Percentiles rank a stretch among this genome's conserved stretches.
These are phyloP conservation scores for Xiphophorus hellerii DNA, from an alignment of 2,113 vertebrate species.

Conservation along the genomic window DNA sequence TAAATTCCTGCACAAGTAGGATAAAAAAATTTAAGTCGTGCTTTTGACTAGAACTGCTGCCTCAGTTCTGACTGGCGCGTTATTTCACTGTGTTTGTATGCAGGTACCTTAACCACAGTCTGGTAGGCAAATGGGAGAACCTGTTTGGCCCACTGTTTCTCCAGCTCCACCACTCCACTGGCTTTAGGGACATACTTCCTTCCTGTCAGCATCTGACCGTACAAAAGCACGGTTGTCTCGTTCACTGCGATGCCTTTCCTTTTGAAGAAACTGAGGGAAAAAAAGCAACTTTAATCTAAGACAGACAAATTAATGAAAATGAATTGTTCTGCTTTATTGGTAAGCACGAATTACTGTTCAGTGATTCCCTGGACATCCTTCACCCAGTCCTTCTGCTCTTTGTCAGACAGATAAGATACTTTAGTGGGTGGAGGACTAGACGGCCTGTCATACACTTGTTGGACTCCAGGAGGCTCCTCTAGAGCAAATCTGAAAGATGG, in stretches of 20 bases:
- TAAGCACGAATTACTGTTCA: constrained; percentile 85
- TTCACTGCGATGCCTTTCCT: constrained; percentile 94
- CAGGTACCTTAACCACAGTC: constrained; percentile 88
- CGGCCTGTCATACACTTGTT: constrained; percentile 84
- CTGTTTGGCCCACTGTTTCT: constrained; percentile 98
- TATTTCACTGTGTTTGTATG: background rate
- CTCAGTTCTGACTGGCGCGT: background rate
- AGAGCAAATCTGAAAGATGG: constrained; percentile 83
- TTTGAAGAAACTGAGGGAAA: constrained; percentile 82
- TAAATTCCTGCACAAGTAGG: background rate
- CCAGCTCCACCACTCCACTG: constrained; percentile 89
- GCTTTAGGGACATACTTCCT: constrained; percentile 89
- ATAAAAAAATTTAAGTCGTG: background rate
- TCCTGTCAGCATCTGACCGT: constrained; percentile 90
- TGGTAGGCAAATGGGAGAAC: constrained; percentile 91
- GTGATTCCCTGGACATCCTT: constrained; percentile 93
- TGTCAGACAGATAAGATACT: constrained; percentile 85
- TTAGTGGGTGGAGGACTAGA: constrained; percentile 85
- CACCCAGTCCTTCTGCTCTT: constrained; percentile 90
- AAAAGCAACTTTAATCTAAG: fast-evolving
- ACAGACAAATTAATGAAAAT: background rate
- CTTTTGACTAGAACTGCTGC: background rate
- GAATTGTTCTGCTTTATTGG: background rate
- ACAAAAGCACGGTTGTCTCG: constrained; percentile 86
- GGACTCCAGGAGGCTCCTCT: constrained; percentile 87